Evolutionary conservation across 2,113 vertebrate genomes (phyloP), one percentile per base, ranked within the genome.

Genomic region (human (Homo sapiens)): DNA sequence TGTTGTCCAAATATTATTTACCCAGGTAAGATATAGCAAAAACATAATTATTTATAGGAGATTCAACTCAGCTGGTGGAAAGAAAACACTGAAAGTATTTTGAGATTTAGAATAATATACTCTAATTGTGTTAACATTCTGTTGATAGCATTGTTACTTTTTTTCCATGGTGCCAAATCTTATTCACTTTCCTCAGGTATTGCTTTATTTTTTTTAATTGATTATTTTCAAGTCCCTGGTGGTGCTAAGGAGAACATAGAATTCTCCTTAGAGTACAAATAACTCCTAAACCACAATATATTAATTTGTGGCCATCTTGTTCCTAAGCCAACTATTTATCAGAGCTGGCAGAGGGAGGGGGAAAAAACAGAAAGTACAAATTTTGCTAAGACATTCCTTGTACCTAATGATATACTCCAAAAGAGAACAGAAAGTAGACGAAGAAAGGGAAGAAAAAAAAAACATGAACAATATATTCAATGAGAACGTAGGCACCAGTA

Each of bases 81-180:
- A 70, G 18, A 94, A 2, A 68, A 20, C 11, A 55, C 50, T 78
- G 27, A 87, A 93, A 59, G 3, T 79, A n/a, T 55, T 70, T 7
- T 48, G 61, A 52, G 35, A 90, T 93, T 90, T 76, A 81, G 57
- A 82, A 81, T 68, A 52, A 89, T 89, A 85, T 80, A 48, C 55
- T 89, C 50, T 80, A 25, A 96, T 35, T 89, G 8, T 1, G 8
- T 89, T 52, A 75, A 23, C 3, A 61, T 80, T 14, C 1, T 43
- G 11, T 72, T 94, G 18, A 27, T 50, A 66, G 43, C 30, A 81
- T 16, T 70, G 25, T 61, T 48, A 81, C 16, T 84, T 96, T 90
- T 40, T 48, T 93, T 76, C 14, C 23, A 6, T 16, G 45, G 13
- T 61, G 40, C 22, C 14, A 81, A 30, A n/a, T 9, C 5, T 88